Conservation (phyloP, 2,888 invertebrate species). For the Boloria selene region DNA sequence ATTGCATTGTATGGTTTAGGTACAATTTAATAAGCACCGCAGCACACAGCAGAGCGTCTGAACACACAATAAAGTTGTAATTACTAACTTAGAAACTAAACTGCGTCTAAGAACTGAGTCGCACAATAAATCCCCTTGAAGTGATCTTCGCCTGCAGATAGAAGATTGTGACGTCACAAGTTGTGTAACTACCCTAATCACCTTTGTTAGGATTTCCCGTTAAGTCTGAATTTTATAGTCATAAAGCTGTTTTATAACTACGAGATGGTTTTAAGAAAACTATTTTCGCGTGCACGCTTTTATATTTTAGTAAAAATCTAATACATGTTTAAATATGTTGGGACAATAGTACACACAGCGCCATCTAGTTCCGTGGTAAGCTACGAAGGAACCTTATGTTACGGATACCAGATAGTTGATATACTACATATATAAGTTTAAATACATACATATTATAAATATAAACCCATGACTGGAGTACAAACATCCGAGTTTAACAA, state of each 20-base stretch:
- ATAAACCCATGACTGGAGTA: too few species aligned
- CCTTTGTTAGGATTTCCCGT: conserved; percentile 24
- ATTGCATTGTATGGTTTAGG: conserved; percentile 26
- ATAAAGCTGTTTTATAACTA: conserved; percentile 1
- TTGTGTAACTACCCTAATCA: conserved; percentile 31
- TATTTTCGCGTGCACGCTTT: neutral
- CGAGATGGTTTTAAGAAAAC: conserved; percentile 1
- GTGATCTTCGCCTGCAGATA: conserved; percentile 41
- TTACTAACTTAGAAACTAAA: conserved; percentile 44
- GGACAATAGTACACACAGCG: too few species aligned
- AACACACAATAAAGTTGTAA: conserved; percentile 54
- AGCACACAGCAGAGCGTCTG: conserved; percentile 35
- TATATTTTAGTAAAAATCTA: neutral
- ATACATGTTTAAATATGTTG: too few species aligned
- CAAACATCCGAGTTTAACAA: too few species aligned
- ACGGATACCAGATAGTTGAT: too few species aligned
- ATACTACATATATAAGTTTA: too few species aligned
- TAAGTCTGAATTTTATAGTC: conserved; percentile 17
- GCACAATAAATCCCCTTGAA: conserved; percentile 41
- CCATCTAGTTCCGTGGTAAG: too few species aligned
- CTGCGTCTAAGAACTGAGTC: conserved; percentile 40
- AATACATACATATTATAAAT: too few species aligned
- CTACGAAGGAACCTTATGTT: too few species aligned
- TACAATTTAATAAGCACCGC: conserved; percentile 39
- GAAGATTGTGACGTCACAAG: conserved; percentile 35